These are phyloP conservation scores for Channa striata DNA, from an alignment of 2,797 vertebrate species.

Conservation along the genomic window DNA sequence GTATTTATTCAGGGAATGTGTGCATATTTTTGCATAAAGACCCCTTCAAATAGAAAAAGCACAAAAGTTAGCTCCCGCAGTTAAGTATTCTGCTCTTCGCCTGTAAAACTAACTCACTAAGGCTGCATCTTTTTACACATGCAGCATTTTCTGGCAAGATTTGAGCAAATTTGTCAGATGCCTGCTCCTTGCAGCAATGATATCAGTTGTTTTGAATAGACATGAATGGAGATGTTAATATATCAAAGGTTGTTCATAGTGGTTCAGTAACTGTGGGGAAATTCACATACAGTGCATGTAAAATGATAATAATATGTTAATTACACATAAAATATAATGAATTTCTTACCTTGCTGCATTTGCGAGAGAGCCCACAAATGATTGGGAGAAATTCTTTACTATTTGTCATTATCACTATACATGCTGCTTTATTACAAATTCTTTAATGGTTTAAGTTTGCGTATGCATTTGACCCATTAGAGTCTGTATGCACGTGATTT, in stretches of 20 bases:
- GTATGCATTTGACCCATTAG: constrained; percentile 15
- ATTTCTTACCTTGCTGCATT: neutral
- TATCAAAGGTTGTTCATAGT: constrained; percentile 10
- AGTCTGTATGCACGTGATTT: constrained; percentile 17
- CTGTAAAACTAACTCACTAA: constrained; percentile 17
- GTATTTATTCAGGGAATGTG: constrained; percentile 4
- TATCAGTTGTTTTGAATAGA: constrained; percentile 12
- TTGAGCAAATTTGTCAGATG: constrained; percentile 24
- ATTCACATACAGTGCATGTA: constrained; percentile 8
- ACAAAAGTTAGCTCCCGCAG: neutral
- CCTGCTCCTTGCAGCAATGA: constrained; percentile 9
- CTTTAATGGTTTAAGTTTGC: neutral
- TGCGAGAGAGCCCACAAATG: neutral
- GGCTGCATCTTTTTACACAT: constrained; percentile 13
- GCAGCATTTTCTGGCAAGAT: constrained; percentile 30
- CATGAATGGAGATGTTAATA: constrained; percentile 4
- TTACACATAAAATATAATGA: constrained; percentile 12
- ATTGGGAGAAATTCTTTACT: neutral
- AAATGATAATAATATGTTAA: constrained; percentile 25
- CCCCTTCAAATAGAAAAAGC: constrained; percentile 1
- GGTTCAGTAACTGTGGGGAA: neutral
- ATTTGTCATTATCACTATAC: neutral
- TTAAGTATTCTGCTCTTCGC: neutral
- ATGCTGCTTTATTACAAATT: neutral
- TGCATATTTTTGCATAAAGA: constrained; percentile 21